Conservation (phyloP, 1,140 invertebrate genomes). For the Phortica variegata region DNA sequence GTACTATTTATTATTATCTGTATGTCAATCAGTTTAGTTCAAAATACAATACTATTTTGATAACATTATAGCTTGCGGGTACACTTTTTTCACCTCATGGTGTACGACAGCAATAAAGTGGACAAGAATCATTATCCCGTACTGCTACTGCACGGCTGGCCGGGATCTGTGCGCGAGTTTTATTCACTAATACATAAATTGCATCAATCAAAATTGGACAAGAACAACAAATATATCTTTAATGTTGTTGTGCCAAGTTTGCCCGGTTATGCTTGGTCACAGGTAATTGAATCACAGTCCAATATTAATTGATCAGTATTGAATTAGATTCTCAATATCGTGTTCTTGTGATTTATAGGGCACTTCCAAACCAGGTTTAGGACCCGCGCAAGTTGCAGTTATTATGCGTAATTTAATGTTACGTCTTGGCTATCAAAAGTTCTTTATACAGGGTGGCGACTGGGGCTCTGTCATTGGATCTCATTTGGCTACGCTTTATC, state of each 20-base stretch:
- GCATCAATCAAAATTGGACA: slow-evolving; percentile 60
- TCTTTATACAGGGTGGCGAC: slow-evolving; percentile 82
- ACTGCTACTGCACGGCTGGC: slow-evolving; percentile 86
- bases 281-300: no score
- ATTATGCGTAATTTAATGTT: slow-evolving; percentile 83
- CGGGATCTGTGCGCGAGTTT: slow-evolving; percentile 84
- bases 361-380: slow-evolving; percentile 65
- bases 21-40: slow-evolving; percentile 7
- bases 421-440: slow-evolving; percentile 73
- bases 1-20: slow-evolving; percentile 29
- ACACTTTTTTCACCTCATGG: slow-evolving; percentile 70
- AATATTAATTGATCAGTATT: no score
- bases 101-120: slow-evolving; percentile 58
- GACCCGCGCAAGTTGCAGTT: slow-evolving; percentile 65
- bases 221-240: slow-evolving; percentile 66
- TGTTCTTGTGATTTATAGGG: slow-evolving; percentile 36
- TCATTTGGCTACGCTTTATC: slow-evolving; percentile 69
- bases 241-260: slow-evolving; percentile 78
- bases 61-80: slow-evolving; percentile 69
- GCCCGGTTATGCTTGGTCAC: slow-evolving; percentile 77
- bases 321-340: neutral
- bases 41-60: slow-evolving; percentile 12
- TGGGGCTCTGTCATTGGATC: slow-evolving; percentile 69
- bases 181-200: slow-evolving; percentile 75
- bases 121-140: slow-evolving; percentile 61